Conservation (phyloP, 2,888 invertebrate species). For the Aphodius sticticus region DNA sequence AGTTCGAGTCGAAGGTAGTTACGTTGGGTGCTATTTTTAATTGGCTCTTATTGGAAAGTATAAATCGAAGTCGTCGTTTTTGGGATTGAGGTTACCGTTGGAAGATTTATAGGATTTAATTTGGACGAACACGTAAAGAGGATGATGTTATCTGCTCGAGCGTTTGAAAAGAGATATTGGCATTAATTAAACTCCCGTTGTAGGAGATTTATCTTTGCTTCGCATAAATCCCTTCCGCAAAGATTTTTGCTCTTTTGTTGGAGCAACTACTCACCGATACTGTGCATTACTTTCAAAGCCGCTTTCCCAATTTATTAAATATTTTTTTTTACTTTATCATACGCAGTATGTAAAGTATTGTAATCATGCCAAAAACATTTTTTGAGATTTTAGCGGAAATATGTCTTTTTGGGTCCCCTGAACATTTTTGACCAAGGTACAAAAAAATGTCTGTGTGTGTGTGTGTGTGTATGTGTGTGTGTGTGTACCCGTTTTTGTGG, state of each 20-base stretch:
- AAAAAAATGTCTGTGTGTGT: no score
- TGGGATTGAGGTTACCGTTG: neutral
- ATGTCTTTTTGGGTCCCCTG: no score
- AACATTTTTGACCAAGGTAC: no score
- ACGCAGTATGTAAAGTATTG: no score
- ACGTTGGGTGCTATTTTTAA: neutral
- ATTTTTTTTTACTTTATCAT: neutral
- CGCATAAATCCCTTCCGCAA: neutral
- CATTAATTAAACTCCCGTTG: neutral
- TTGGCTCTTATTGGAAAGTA: neutral
- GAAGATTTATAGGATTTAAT: neutral
- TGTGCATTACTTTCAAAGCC: neutral
- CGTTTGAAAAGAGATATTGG: neutral
- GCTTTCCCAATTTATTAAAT: neutral
- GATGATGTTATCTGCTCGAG: neutral
- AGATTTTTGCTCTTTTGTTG: neutral
- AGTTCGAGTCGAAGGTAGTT: neutral
- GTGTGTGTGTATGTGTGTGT: no score
- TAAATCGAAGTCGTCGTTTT: neutral
- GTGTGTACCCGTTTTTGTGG: no score
- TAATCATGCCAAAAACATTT: no score
- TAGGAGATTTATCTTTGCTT: neutral
- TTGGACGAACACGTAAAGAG: neutral
- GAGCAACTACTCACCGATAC: neutral
- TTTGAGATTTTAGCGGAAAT: no score